Evolutionary conservation across 1,140 invertebrate species (phyloP).

Genomic region (Reticulitermes speratus): DNA sequence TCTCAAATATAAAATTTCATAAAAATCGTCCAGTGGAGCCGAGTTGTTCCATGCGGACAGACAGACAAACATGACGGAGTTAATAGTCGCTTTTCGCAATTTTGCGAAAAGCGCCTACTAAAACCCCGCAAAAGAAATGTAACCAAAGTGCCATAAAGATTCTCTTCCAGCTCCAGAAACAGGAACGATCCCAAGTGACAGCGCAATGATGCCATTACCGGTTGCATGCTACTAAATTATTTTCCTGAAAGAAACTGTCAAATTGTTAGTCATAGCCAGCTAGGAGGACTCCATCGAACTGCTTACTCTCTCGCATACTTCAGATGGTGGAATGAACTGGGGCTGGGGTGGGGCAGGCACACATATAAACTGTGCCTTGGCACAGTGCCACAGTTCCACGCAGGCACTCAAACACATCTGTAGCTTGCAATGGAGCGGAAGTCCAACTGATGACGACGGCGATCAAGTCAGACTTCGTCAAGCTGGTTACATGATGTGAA

Average conservation of each 20-base stretch:
- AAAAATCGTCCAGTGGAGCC: too few relatives aligned
- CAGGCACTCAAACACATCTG: conserved; percentile 1
- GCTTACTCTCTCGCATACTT: background rate
- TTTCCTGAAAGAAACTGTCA: background rate
- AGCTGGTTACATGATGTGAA: background rate
- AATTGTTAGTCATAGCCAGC: background rate
- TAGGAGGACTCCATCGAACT: background rate
- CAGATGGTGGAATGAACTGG: conserved; percentile 17
- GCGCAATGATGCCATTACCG: background rate
- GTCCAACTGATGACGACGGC: background rate
- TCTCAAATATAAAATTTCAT: too few relatives aligned
- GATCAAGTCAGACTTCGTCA: conserved; percentile 8
- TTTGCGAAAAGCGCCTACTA: too few relatives aligned
- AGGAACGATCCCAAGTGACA: too few relatives aligned
- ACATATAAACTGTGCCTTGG: conserved; percentile 15
- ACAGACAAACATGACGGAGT: too few relatives aligned
- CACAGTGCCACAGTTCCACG: background rate
- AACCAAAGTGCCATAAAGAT: background rate
- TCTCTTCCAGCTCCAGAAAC: background rate
- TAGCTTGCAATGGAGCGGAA: conserved; percentile 8
- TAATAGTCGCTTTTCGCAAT: too few relatives aligned
- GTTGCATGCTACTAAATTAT: background rate
- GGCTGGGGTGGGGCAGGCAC: conserved; percentile 1
- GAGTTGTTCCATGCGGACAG: too few relatives aligned
- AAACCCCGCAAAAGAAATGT: too few relatives aligned